phyloP scores from a whole-genome alignment of 2,797 vertebrate species.

The Chelon auratus region DNA sequence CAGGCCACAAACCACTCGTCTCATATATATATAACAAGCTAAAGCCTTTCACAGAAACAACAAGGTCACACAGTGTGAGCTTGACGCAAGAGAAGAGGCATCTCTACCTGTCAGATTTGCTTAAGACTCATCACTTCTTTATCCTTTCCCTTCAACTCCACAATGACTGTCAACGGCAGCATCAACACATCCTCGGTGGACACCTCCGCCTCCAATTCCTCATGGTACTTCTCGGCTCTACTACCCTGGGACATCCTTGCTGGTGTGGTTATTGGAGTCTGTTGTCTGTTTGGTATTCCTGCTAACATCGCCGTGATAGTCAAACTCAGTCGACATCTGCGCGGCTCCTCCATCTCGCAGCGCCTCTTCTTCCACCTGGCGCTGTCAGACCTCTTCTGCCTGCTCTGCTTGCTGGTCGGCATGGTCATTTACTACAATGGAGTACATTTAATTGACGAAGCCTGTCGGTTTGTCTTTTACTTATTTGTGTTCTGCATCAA shows the following conservation, averaged over 20 bases:
- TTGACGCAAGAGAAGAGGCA: too few relatives aligned
- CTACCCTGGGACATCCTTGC: not conserved
- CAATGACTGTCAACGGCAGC: too few relatives aligned
- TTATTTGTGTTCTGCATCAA: conserved; percentile 38
- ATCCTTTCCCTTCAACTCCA: too few relatives aligned
- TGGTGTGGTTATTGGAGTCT: conserved; percentile 3
- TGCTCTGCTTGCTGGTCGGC: conserved; percentile 21
- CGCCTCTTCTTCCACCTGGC: conserved; percentile 53
- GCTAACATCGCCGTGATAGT: conserved; percentile 31
- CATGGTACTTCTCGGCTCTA: too few relatives aligned
- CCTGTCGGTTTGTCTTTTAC: conserved; percentile 31
- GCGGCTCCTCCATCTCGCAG: conserved; percentile 13
- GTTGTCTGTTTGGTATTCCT: conserved; percentile 38
- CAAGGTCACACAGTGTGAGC: too few relatives aligned
- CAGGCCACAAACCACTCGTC: too few relatives aligned
- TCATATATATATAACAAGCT: too few relatives aligned
- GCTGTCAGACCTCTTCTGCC: conserved; percentile 33
- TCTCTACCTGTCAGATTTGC: too few relatives aligned
- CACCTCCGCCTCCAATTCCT: too few relatives aligned
- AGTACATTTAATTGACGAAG: rapidly evolving
- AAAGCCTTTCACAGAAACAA: too few relatives aligned
- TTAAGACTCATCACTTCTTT: too few relatives aligned
- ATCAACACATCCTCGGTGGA: too few relatives aligned
- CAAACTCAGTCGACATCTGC: conserved; percentile 24
- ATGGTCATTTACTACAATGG: not conserved